Percentiles rank a stretch among this genome's conserved stretches.
These are phyloP conservation scores for Hydropsyche tenuis DNA, from an alignment of 1,140 invertebrate genomes.

Conservation along the genomic window DNA sequence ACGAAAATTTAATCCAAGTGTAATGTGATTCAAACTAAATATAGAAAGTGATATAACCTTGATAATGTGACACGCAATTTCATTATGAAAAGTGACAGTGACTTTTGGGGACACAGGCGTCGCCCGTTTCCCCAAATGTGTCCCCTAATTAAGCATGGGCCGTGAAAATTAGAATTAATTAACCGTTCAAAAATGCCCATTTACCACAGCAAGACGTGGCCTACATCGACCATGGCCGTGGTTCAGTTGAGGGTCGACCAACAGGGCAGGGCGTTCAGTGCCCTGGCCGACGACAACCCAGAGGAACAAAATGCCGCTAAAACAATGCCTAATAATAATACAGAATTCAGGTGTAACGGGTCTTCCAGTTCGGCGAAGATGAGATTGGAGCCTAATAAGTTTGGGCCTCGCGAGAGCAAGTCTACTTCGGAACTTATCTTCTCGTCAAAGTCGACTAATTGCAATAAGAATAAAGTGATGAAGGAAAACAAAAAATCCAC, in stretches of 20 bases:
- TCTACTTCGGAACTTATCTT: not conserved
- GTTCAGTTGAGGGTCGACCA: slow-evolving; percentile 55
- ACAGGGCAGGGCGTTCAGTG: slow-evolving; percentile 54
- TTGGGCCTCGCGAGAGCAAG: no score
- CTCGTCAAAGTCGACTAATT: not conserved
- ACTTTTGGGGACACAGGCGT: not conserved
- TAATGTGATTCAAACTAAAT: no score
- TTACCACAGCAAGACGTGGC: slow-evolving; percentile 59
- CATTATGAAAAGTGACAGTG: slow-evolving; percentile 19
- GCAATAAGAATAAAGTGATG: not conserved
- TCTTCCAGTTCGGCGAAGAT: not conserved
- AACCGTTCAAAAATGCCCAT: slow-evolving; percentile 52
- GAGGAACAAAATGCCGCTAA: not conserved
- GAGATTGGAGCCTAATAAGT: no score
- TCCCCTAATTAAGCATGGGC: slow-evolving; percentile 11
- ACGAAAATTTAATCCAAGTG: no score
- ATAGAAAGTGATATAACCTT: no score
- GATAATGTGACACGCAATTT: slow-evolving; percentile 1
- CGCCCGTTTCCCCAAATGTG: not conserved
- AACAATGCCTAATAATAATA: not conserved
- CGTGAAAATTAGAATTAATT: not conserved
- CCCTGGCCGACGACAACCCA: slow-evolving; percentile 46
- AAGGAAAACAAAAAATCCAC: not conserved
- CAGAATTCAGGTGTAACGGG: not conserved
- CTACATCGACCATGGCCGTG: slow-evolving; percentile 54